phyloP scores from a whole-genome alignment of 2,113 vertebrate species.

The Brachyhypopomus occidentalis region DNA sequence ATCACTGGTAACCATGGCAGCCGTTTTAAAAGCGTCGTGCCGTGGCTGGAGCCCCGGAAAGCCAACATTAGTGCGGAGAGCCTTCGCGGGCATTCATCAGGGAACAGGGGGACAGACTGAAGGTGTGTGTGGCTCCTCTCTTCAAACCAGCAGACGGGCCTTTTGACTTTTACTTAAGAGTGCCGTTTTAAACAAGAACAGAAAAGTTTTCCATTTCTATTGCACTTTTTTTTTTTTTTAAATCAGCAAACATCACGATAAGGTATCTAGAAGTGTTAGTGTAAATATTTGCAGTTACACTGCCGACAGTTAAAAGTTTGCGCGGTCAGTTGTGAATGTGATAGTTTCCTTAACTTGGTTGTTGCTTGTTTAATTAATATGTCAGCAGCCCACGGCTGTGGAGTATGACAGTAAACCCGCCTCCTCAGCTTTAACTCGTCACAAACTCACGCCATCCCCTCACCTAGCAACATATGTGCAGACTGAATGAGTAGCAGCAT shows the following conservation, averaged over 20 bases:
- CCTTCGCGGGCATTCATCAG: not conserved
- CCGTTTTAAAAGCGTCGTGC: not conserved
- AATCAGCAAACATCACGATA: not conserved
- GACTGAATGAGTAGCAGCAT: constrained; percentile 23
- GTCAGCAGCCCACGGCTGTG: too few species aligned
- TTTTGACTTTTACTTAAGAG: not conserved
- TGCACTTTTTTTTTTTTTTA: not conserved
- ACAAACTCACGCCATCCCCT: not conserved
- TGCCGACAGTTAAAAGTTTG: too few species aligned
- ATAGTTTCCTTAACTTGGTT: not conserved
- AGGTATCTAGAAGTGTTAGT: not conserved
- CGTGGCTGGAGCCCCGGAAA: constrained; percentile 2
- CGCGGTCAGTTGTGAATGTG: not conserved
- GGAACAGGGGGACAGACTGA: not conserved
- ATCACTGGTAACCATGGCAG: not conserved
- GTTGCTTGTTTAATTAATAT: not conserved
- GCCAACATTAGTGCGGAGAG: constrained; percentile 1
- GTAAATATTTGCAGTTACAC: not conserved
- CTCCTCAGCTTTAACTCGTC: not conserved
- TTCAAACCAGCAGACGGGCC: not conserved
- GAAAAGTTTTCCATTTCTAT: not conserved
- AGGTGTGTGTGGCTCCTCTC: not conserved
- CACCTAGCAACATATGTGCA: not conserved
- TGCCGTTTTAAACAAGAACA: not conserved
- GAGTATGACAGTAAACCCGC: not conserved